phyloP scores from a whole-genome alignment of 2,113 vertebrate genomes.

The Bothrops jararaca region DNA sequence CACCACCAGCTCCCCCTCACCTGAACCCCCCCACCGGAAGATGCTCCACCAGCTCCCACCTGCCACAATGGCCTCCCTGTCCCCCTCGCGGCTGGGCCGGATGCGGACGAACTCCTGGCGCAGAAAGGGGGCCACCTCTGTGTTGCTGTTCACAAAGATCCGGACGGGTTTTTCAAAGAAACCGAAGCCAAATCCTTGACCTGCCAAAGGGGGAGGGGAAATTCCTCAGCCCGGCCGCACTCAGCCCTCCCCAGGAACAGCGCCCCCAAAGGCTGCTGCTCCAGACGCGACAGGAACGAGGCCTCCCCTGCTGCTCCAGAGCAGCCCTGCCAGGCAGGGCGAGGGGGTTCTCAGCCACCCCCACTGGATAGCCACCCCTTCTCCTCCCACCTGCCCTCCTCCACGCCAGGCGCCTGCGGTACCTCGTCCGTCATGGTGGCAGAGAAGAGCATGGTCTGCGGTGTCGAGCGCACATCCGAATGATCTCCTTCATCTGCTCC shows the following conservation, averaged over 20 bases:
- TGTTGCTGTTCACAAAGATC: slow-evolving; percentile 98
- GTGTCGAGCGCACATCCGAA: slow-evolving; percentile 87
- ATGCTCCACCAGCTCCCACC: slow-evolving; percentile 65
- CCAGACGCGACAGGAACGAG: accelerated
- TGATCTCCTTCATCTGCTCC: slow-evolving; percentile 99
- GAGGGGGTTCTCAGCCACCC: too few relatives aligned
- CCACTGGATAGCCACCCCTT: not conserved
- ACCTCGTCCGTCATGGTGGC: slow-evolving; percentile 98
- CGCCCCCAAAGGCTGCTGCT: too few relatives aligned
- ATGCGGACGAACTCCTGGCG: slow-evolving; percentile 94
- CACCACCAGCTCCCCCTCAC: not conserved
- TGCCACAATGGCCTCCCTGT: slow-evolving; percentile 90
- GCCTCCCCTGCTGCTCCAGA: not conserved
- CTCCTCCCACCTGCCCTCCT: not conserved
- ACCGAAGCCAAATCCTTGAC: slow-evolving; percentile 95
- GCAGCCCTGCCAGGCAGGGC: not conserved
- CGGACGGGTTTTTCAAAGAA: slow-evolving; percentile 85
- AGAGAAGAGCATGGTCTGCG: slow-evolving; percentile 95
- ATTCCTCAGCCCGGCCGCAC: not conserved
- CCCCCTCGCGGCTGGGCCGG: slow-evolving; percentile 87
- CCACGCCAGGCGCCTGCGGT: not conserved
- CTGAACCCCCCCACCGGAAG: accelerated
- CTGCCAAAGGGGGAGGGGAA: slow-evolving; percentile 60
- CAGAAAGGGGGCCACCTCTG: slow-evolving; percentile 92
- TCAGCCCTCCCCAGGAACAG: accelerated